Percentiles rank a stretch among this genome's conserved stretches.
Evolutionary conservation across 2,113 vertebrate species (phyloP).

Genomic region (Talpa occidentalis): DNA sequence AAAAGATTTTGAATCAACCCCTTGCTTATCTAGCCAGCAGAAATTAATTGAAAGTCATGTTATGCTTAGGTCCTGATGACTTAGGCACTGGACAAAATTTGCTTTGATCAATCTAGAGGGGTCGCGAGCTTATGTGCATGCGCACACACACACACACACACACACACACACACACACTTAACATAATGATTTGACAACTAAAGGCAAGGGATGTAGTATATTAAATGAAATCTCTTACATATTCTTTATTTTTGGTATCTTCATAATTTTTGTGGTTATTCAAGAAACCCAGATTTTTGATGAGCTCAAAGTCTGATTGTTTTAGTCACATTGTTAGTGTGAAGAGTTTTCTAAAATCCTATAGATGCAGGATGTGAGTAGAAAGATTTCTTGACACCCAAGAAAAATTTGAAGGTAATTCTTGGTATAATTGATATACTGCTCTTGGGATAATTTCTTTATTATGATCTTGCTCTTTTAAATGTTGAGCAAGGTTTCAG

Average conservation of each 20-base stretch:
- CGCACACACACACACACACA: not conserved
- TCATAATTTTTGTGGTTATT: not conserved
- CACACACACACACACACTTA: too few species aligned
- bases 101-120: not conserved
- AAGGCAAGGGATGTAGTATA: not conserved
- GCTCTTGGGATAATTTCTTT: conserved; percentile 13
- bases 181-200: not conserved
- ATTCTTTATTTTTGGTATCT: not conserved
- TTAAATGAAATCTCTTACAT: not conserved
- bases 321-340: not conserved
- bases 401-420: conserved; percentile 6
- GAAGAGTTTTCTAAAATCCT: not conserved
- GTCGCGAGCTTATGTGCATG: accelerated
- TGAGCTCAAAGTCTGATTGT: not conserved
- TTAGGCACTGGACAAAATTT: not conserved
- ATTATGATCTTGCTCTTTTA: not conserved
- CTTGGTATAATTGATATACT: not conserved
- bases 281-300: not conserved
- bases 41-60: not conserved
- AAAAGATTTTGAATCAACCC: conserved; percentile 4
- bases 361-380: not conserved
- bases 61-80: not conserved
- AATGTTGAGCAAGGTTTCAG: conserved; percentile 12
- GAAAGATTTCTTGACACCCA: not conserved
- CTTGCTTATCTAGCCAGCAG: conserved; percentile 1